Conservation (phyloP, 2,113 vertebrate genomes). For the Madoqua kirkii region DNA sequence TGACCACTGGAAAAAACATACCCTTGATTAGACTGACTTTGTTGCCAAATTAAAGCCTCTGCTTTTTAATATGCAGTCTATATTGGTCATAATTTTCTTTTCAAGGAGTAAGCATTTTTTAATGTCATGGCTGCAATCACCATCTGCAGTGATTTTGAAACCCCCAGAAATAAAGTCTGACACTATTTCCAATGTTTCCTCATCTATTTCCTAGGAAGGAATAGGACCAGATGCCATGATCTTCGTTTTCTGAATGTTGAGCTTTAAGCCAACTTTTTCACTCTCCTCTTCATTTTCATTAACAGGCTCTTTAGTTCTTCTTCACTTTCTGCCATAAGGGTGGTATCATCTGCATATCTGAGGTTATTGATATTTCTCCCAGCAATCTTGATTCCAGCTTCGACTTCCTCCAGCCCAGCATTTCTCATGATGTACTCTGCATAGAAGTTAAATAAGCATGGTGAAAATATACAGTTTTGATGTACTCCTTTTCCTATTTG, state of each 20-base stretch:
- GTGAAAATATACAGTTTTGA: neutral
- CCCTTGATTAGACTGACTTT: rapidly evolving
- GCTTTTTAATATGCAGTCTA: neutral
- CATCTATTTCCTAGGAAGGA: neutral
- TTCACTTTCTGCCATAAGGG: neutral
- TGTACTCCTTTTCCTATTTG: neutral
- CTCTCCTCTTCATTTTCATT: neutral
- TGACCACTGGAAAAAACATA: neutral
- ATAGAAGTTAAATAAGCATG: neutral
- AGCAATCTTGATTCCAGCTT: rapidly evolving
- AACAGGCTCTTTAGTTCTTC: neutral
- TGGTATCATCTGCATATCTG: neutral
- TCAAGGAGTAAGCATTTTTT: neutral
- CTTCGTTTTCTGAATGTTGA: neutral
- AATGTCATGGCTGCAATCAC: neutral
- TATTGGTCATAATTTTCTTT: neutral
- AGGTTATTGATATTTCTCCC: neutral
- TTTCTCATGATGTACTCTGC: neutral
- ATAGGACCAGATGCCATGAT: neutral
- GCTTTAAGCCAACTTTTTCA: neutral
- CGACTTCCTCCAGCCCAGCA: rapidly evolving
- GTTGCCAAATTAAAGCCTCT: neutral
- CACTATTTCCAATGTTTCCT: neutral
- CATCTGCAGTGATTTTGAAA: neutral
- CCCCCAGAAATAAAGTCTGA: neutral